A percentile compares a stretch with the other conserved stretches of the same genome.
Evolutionary conservation across 1,140 invertebrate species (phyloP).

Genomic region (Drosophila lowei): DNA sequence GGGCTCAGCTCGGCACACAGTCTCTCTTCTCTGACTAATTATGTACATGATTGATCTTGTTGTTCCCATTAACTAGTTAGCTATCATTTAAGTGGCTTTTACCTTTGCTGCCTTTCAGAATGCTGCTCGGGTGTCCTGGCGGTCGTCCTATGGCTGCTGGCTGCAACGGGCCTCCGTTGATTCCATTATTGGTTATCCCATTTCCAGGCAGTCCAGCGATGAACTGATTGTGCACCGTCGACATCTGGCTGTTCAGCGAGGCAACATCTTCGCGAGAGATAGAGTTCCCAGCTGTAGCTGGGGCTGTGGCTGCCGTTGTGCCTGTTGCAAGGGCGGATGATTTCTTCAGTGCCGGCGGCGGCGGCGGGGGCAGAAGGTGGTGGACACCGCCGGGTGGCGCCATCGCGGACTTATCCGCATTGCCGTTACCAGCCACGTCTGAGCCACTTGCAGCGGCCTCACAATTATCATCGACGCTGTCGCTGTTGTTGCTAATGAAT

Average conservation of each 20-base stretch:
- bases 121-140: constrained; percentile 53
- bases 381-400: constrained; percentile 41
- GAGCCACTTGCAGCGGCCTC: constrained; percentile 18
- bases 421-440: constrained; percentile 49
- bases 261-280: constrained; percentile 73
- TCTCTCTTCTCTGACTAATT: not conserved
- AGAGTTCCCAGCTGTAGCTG: constrained; percentile 21
- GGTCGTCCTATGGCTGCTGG: constrained; percentile 20
- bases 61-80: no score
- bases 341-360: constrained; percentile 65
- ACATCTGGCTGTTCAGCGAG: constrained; percentile 68
- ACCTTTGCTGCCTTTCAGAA: constrained; percentile 74
- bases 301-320: constrained; percentile 3
- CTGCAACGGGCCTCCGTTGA: constrained; percentile 40
- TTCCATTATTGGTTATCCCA: constrained; percentile 32
- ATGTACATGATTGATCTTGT: not conserved
- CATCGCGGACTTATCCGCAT: constrained; percentile 42
- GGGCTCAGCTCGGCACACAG: not conserved
- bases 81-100: constrained; percentile 2
- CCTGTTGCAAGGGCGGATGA: constrained; percentile 9
- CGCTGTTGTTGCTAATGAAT: constrained; percentile 61
- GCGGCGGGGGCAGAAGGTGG: constrained; percentile 43
- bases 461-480: constrained; percentile 37
- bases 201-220: constrained; percentile 32
- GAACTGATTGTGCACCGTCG: constrained; percentile 58